These are phyloP conservation scores for Ophraella communa DNA, from an alignment of 2,888 invertebrate genomes.

Conservation along the genomic window DNA sequence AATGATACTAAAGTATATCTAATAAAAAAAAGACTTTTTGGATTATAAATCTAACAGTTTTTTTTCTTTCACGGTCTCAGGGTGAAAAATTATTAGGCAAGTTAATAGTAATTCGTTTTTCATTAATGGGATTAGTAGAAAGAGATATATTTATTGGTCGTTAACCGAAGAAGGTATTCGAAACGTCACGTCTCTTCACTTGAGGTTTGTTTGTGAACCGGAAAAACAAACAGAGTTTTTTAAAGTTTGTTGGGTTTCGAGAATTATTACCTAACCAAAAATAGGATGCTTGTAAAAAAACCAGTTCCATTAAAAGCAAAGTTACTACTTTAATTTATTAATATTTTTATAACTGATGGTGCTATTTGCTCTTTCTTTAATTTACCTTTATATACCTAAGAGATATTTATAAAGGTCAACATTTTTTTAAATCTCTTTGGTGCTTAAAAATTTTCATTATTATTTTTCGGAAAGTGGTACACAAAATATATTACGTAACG, in stretches of 20 bases:
- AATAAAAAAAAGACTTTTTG: neutral
- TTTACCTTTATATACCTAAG: too few species aligned
- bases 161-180: neutral
- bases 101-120: constrained; percentile 37
- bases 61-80: neutral
- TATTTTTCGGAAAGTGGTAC: too few species aligned
- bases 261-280: neutral
- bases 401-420: too few species aligned
- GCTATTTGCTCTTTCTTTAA: too few species aligned
- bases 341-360: too few species aligned
- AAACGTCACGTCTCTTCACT: neutral
- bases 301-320: too few species aligned
- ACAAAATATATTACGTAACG: too few species aligned
- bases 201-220: neutral
- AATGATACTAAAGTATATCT: neutral
- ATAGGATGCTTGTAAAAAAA: too few species aligned
- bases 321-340: too few species aligned
- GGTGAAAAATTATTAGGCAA: constrained; percentile 33
- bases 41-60: neutral
- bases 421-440: too few species aligned
- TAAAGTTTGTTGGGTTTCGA: neutral
- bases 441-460: too few species aligned
- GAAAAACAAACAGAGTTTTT: neutral
- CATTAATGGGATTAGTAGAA: constrained; percentile 33
- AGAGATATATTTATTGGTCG: constrained; percentile 20